Evolutionary conservation across 2,888 invertebrate genomes (phyloP).

Genomic region (Nomada fabriciana): DNA sequence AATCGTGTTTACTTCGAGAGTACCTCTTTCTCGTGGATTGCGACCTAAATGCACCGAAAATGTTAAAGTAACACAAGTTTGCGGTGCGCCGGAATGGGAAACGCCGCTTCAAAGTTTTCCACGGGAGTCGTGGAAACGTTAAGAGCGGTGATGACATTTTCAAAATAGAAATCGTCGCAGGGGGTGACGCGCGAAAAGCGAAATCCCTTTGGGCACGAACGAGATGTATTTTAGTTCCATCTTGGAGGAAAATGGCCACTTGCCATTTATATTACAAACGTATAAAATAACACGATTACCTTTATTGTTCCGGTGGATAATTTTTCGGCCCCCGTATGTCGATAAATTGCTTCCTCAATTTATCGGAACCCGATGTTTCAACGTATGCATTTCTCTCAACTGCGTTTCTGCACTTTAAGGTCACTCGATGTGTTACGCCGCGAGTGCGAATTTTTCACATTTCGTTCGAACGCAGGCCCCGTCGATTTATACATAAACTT

Average conservation of each 20-base stretch:
- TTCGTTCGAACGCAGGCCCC: constrained; percentile 21
- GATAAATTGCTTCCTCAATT: not conserved
- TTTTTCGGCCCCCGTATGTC: not conserved
- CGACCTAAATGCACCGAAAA: not conserved
- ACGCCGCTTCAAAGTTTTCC: not conserved
- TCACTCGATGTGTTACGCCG: not conserved
- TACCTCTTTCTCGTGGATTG: not conserved
- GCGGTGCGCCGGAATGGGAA: no score
- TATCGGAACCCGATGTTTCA: not conserved
- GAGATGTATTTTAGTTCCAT: constrained; percentile 48
- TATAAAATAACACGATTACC: not conserved
- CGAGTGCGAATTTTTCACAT: constrained; percentile 22
- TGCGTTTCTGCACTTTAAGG: constrained; percentile 3
- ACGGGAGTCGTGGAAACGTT: not conserved
- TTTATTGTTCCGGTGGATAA: not conserved
- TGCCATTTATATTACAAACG: constrained; percentile 30
- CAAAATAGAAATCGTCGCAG: constrained; percentile 16
- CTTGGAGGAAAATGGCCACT: constrained; percentile 43
- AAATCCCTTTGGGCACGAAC: constrained; percentile 24
- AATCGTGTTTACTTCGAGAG: constrained; percentile 12
- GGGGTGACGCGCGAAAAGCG: not conserved
- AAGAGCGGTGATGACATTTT: constrained; percentile 19
- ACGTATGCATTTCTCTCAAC: not conserved
- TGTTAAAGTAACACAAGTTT: not conserved
- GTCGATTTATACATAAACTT: constrained; percentile 51